Evolutionary conservation across 2,113 vertebrate species (phyloP), one percentile per base, ranked within the genome.

Genomic region (Phylloscopus trochilus): DNA sequence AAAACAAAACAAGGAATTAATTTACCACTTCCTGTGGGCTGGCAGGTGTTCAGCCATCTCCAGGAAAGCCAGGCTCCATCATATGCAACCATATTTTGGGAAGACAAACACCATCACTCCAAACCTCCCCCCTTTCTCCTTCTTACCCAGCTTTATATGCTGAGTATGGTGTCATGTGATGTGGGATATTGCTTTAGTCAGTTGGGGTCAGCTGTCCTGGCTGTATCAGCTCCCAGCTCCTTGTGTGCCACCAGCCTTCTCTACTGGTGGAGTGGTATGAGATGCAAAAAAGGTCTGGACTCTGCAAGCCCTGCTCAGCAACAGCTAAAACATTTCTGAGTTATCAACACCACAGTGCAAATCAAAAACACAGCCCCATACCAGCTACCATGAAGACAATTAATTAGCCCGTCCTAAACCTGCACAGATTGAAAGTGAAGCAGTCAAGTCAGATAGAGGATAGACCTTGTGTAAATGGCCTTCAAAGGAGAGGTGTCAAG

Each of bases 51-150:
- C 33, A 31, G 15, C 23, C 27, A 33, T 47, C 33, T 22, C 30
- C 31, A 47, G 22, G 20, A 62, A 30, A 53, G 24, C 18, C 6
- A 60, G 35, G 35, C 15, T 81, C 7, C 10, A 14, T 64, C 27
- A 23, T 1, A 1, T 0, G 0, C 21, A 47, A 2, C 1, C 0
- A 5, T 52, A 10, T 51, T 73, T 84, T 69, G 44, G 41, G 51
- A 74, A 82, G n/a, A 69, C 31, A 69, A 43, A 35, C 10, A 26
- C 15, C 28, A 14, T 87, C 7, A 31, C 18, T 68, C 19, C 9
- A 7, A 47, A 44, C 1, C 1, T 68, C 9, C 2, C 7, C 14
- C 2, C 5, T 70, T 86, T 24, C 15, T 41, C 16, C 44, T 69
- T 59, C 26, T 83, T 55, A 30, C 22, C 7, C 15, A 33, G 26